phyloP scores from a whole-genome alignment of 2,113 vertebrate genomes.

The Otus sunia region DNA sequence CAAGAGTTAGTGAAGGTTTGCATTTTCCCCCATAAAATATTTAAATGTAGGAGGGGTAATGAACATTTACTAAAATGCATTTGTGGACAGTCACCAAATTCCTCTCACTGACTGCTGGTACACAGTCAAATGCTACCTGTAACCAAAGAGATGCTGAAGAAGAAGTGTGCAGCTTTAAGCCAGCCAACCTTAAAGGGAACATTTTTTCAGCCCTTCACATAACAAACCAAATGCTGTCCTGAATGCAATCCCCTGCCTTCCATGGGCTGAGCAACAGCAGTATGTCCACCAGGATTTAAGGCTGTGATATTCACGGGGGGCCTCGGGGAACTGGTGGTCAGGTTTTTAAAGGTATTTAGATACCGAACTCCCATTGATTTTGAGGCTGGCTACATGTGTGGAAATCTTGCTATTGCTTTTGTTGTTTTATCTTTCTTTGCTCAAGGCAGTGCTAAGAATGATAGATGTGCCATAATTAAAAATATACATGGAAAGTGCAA shows the following conservation, averaged over 20 bases:
- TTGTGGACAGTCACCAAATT: not conserved
- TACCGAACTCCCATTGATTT: constrained; percentile 33
- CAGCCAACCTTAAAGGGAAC: not conserved
- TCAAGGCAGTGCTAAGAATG: constrained; percentile 45
- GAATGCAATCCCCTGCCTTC: not conserved
- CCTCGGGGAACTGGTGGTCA: constrained; percentile 2
- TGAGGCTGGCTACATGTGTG: not conserved
- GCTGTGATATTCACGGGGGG: not conserved
- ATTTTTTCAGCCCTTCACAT: not conserved
- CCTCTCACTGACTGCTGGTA: not conserved
- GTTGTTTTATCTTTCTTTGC: constrained; percentile 22
- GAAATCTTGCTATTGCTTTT: constrained; percentile 36
- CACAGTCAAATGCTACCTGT: not conserved
- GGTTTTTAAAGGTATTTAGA: constrained; percentile 43
- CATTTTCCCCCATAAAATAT: not conserved
- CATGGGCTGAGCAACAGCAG: not conserved
- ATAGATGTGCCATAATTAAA: constrained; percentile 49
- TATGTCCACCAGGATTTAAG: constrained; percentile 26
- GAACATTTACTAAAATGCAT: not conserved
- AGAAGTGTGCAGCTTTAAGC: not conserved
- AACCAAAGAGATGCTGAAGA: not conserved
- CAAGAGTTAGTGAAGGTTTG: not conserved
- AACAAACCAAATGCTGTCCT: not conserved
- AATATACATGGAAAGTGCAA: not conserved
- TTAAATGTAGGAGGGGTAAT: not conserved